A percentile compares a stretch with the other conserved stretches of the same genome.
Conservation (phyloP, 2,888 invertebrate species). For the Cataglyphis albicans region DNA sequence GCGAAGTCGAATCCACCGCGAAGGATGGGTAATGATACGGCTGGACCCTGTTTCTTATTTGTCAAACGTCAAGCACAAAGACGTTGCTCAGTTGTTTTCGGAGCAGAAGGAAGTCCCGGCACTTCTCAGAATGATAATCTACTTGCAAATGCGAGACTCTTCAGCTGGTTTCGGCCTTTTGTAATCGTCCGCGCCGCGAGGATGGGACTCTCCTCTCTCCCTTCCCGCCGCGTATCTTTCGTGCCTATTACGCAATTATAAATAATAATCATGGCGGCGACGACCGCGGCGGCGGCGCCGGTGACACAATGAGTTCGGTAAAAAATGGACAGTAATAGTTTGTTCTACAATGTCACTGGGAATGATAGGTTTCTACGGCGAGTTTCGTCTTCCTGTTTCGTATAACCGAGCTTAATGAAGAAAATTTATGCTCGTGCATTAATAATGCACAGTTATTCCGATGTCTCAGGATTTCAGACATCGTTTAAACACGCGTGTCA, state of each 20-base stretch:
- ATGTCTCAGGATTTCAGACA: neutral
- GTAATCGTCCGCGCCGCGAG: conserved; percentile 51
- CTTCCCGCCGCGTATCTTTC: conserved; percentile 23
- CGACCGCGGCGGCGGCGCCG: conserved; percentile 21
- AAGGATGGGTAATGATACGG: conserved; percentile 86
- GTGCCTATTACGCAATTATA: conserved; percentile 75
- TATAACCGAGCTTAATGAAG: neutral
- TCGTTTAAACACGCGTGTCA: neutral
- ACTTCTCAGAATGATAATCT: conserved; percentile 80
- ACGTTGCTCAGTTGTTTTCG: conserved; percentile 80
- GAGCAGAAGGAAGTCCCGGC: conserved; percentile 78
- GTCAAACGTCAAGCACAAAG: conserved; percentile 85
- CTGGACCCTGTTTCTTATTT: conserved; percentile 86
- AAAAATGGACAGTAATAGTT: conserved; percentile 34
- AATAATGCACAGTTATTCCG: neutral
- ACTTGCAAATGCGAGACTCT: conserved; percentile 76
- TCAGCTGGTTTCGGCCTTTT: conserved; percentile 51
- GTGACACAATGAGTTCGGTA: conserved; percentile 33
- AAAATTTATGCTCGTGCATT: neutral
- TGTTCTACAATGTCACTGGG: conserved; percentile 4
- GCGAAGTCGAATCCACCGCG: conserved; percentile 80
- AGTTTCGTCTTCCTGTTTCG: conserved; percentile 22
- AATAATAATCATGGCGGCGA: conserved; percentile 65
- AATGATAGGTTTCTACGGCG: conserved; percentile 38
- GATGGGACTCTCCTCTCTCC: conserved; percentile 27